Evolutionary conservation across 2,797 vertebrate genomes (phyloP).

Genomic region (Lagodon rhomboides): DNA sequence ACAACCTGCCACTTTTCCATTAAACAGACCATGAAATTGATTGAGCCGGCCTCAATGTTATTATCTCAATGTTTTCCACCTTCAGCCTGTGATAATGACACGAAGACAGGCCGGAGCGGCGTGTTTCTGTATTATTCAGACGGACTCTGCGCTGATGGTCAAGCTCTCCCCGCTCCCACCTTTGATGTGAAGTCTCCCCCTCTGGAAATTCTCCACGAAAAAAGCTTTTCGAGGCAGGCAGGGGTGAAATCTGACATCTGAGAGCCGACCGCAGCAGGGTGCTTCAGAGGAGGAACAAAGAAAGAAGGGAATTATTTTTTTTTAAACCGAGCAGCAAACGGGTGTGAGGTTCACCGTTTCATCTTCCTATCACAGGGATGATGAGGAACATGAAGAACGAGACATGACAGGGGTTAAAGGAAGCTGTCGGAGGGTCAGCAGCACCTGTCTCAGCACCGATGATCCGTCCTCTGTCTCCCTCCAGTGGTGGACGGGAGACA

Average conservation of each 20-base stretch:
- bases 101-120: constrained; percentile 20
- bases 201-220: constrained; percentile 41
- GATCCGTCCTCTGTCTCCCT: constrained; percentile 70
- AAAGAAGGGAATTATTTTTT: constrained; percentile 3
- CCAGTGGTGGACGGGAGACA: constrained; percentile 45
- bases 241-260: constrained; percentile 56
- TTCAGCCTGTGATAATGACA: constrained; percentile 46
- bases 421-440: constrained; percentile 1
- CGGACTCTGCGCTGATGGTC: constrained; percentile 31
- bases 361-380: constrained; percentile 40
- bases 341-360: constrained; percentile 30
- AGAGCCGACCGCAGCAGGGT: constrained; percentile 14
- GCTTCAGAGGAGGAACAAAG: constrained; percentile 30
- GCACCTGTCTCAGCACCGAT: not conserved
- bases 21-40: constrained; percentile 68
- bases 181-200: constrained; percentile 45
- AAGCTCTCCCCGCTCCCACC: constrained; percentile 22
- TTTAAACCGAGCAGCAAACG: not conserved
- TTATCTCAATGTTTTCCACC: constrained; percentile 55
- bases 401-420: constrained; percentile 25
- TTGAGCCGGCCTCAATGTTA: constrained; percentile 48
- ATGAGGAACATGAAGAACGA: constrained; percentile 25
- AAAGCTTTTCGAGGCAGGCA: constrained; percentile 40
- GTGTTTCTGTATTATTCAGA: constrained; percentile 36
- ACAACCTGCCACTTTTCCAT: constrained; percentile 63